Conservation (phyloP, 2,113 vertebrate species). For the Scopus umbretta region DNA sequence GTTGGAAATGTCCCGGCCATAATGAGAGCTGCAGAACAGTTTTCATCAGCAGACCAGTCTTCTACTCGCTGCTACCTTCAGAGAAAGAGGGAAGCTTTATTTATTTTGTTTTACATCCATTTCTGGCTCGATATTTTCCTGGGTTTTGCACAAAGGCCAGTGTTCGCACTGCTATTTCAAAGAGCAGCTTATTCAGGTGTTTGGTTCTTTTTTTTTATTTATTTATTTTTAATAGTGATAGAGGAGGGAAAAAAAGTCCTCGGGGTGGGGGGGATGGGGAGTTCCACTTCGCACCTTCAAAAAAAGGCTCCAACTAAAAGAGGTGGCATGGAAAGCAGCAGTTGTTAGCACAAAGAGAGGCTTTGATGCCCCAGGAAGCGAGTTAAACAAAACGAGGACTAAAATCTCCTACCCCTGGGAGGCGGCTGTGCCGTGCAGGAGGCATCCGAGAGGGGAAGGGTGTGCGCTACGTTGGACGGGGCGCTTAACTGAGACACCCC, state of each 20-base stretch:
- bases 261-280: too few relatives aligned
- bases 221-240: neutral
- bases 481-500: neutral
- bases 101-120: neutral
- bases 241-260: neutral
- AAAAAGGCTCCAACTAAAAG: neutral
- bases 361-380: neutral
- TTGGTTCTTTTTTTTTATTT: neutral
- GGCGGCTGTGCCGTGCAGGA: neutral
- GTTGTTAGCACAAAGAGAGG: neutral
- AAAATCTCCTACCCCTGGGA: too few relatives aligned
- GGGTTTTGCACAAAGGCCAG: neutral
- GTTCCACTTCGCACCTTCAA: neutral
- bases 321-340: neutral
- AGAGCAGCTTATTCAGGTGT: neutral
- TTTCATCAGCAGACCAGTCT: neutral
- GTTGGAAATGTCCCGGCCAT: neutral
- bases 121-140: neutral
- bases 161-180: neutral
- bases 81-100: neutral
- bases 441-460: fast-evolving
- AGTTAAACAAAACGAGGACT: neutral
- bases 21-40: neutral
- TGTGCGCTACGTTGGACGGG: fast-evolving
- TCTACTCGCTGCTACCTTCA: neutral